Conservation (phyloP, 2,113 vertebrate genomes). For the Hypomesus transpacificus region DNA sequence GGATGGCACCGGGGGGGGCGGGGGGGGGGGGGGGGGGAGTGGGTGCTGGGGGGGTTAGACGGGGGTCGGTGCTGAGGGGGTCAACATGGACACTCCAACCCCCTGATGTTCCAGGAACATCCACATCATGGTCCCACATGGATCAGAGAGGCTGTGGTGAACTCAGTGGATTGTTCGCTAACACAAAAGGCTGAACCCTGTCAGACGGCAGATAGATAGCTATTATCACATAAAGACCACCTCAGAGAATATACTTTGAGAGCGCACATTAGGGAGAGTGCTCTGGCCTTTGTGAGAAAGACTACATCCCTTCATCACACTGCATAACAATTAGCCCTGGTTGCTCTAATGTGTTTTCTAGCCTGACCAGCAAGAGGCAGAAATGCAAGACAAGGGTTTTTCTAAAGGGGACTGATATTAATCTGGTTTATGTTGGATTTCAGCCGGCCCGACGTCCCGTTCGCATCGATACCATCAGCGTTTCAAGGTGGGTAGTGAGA, state of each 20-base stretch:
- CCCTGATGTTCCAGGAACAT: neutral
- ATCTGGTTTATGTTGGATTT: constrained; percentile 22
- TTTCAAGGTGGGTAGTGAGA: constrained; percentile 27
- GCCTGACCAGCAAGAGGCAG: too few relatives aligned
- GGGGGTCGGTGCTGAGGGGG: neutral
- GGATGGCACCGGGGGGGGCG: neutral
- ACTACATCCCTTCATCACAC: neutral
- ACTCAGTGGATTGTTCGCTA: neutral
- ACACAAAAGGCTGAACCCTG: neutral
- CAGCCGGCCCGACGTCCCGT: neutral
- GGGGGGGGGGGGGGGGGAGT: neutral
- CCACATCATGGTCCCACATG: neutral
- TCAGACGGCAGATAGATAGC: neutral
- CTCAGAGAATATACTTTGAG: neutral
- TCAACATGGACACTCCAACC: neutral
- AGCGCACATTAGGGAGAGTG: neutral
- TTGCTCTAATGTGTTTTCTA: too few relatives aligned
- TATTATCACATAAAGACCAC: constrained; percentile 1
- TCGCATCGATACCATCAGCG: too few relatives aligned
- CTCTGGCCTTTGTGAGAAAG: neutral
- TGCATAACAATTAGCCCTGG: neutral
- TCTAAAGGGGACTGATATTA: neutral
- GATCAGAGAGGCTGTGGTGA: neutral
- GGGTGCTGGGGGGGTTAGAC: too few relatives aligned
- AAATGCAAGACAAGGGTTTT: too few relatives aligned